Conservation (phyloP, 2,888 invertebrate genomes). For the Drosophila testacea region DNA sequence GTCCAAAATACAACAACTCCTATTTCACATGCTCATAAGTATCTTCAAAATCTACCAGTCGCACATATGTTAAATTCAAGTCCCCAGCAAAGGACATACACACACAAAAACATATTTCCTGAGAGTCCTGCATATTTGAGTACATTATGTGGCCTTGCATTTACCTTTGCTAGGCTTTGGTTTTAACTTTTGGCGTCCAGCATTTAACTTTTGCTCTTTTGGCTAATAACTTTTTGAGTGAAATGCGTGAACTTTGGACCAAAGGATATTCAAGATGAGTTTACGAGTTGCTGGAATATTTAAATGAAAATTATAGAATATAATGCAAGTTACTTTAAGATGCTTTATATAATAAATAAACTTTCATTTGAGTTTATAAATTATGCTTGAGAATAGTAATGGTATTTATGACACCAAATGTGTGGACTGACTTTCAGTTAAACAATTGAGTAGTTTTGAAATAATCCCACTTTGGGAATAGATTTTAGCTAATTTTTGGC, state of each 20-base stretch:
- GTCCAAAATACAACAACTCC: background rate
- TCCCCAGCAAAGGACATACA: constrained; percentile 14
- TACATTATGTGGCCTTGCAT: constrained; percentile 27
- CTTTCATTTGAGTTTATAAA: no score
- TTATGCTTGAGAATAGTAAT: no score
- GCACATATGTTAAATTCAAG: constrained; percentile 28
- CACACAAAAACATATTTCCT: constrained; percentile 5
- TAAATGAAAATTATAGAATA: background rate
- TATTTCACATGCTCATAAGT: constrained; percentile 12
- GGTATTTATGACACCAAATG: no score
- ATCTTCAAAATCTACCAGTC: constrained; percentile 23
- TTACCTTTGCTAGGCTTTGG: constrained; percentile 36
- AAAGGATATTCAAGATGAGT: constrained; percentile 11
- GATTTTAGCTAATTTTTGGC: no score
- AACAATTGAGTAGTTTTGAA: no score
- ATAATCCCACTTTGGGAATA: no score
- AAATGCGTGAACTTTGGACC: constrained; percentile 9
- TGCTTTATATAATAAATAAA: no score
- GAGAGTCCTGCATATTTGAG: constrained; percentile 38
- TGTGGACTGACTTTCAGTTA: no score
- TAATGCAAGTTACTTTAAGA: background rate
- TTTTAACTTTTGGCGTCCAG: constrained; percentile 47
- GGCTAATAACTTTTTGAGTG: constrained; percentile 32
- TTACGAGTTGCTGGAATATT: background rate
- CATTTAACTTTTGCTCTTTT: constrained; percentile 56